Evolutionary conservation across 1,140 invertebrate species (phyloP), one percentile per base, ranked within the genome.

Genomic region (Dermatophagoides farinae): DNA sequence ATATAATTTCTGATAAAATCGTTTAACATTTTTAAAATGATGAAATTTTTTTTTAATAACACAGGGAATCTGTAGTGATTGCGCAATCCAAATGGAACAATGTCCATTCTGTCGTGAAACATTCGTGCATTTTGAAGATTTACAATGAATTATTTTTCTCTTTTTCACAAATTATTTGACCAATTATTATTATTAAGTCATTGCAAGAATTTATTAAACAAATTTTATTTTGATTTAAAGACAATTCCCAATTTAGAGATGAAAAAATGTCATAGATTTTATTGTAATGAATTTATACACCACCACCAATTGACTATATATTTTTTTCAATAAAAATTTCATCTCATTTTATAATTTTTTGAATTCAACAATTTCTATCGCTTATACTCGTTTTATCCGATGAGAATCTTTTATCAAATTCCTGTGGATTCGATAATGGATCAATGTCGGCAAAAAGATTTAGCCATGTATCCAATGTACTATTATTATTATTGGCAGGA

Each of bases 371-470:
- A 59, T 66, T 65, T 50, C 66, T 49, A 46, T 67, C 67, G 31
- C 8, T 31, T 49, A 66, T 58, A 38, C 68, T 67, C 46, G 65
- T 68, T 44, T 74, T 70, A 20, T 72, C 71, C 38, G 53, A 38
- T 66, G 66, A 59, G 8, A 72, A 72, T 31, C 31, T 31, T 62
- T 72, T 70, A 16, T 77, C 77, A 65, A 80, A 69, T 31, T 75
- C 72, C 68, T 77, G 79, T 20, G 80, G 80, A 74, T 92, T 90
- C 16, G 86, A 80, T 6, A 93, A 74, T 9, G 89, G 89, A 77
- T 96, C 89, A 40, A 96, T 70, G 71, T 95, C 89, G 41, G 88
- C 85, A 76, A 95, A 95, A 31, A 93, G 74, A 71, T 87, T 86
- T 65, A 90, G 80, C 90, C 90, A 96, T 0, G 76, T 73, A 49